Evolutionary conservation across 2,888 invertebrate genomes (phyloP).

Genomic region (Eretmocerus hayati): DNA sequence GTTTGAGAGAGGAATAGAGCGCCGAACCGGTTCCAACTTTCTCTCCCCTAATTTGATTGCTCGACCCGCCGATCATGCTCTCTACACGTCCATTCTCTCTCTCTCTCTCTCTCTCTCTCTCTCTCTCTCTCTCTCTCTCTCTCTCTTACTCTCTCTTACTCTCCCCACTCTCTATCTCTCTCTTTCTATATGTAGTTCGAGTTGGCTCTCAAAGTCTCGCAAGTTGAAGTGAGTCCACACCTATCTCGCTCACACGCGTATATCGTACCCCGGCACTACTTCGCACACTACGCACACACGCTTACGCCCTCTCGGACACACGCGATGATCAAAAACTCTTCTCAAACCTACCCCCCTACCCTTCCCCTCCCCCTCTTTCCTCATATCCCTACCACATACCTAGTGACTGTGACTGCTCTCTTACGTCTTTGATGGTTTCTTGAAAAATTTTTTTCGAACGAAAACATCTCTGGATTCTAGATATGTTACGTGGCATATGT

Average conservation of each 20-base stretch:
- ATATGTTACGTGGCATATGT: no score
- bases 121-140: conserved; percentile 1
- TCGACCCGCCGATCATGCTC: neutral
- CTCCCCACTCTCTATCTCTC: conserved; percentile 5
- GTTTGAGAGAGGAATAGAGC: no score
- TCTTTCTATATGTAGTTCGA: conserved; percentile 2
- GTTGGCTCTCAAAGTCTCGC: conserved; percentile 3
- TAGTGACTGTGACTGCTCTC: no score
- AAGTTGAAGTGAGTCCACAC: neutral
- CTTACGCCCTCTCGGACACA: conserved; percentile 1
- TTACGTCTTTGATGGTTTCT: no score
- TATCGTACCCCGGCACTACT: neutral
- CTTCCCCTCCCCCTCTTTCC: conserved; percentile 1
- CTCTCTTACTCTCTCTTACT: conserved; percentile 9
- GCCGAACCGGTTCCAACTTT: no score
- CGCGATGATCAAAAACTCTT: neutral
- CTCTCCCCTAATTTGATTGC: conserved; percentile 13
- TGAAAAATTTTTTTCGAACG: no score
- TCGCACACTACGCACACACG: conserved; percentile 1
- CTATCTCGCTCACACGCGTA: neutral
- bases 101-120: conserved; percentile 8
- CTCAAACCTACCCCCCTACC: neutral
- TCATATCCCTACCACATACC: neutral
- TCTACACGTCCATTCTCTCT: neutral
- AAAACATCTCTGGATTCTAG: no score